A percentile compares a stretch with the other conserved stretches of the same genome.
Evolutionary conservation across 2,888 invertebrate species (phyloP).

Genomic region (Hirtodrosophila confusa): DNA sequence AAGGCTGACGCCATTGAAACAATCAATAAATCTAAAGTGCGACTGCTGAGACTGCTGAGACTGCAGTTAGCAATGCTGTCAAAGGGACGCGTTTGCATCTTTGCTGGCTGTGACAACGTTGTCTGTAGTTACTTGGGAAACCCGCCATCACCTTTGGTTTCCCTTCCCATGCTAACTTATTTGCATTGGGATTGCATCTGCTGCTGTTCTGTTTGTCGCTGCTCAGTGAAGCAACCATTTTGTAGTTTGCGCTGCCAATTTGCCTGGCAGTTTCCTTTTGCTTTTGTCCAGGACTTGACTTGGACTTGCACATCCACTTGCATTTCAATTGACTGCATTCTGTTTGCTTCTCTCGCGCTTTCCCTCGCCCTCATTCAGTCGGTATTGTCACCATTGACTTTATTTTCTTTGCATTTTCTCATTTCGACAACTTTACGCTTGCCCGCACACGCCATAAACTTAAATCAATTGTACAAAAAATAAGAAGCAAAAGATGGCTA

Average conservation of each 20-base stretch:
- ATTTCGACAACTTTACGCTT: slow-evolving; percentile 60
- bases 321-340: slow-evolving; percentile 70
- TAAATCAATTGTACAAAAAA: slow-evolving; percentile 48
- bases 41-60: slow-evolving; percentile 47
- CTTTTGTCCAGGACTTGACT: slow-evolving; percentile 48
- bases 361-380: slow-evolving; percentile 18
- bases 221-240: slow-evolving; percentile 68
- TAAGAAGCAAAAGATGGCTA: slow-evolving; percentile 14
- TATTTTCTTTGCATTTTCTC: slow-evolving; percentile 45
- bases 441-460: slow-evolving; percentile 53
- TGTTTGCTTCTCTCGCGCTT: slow-evolving; percentile 21
- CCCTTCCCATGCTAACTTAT: slow-evolving; percentile 27
- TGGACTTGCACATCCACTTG: slow-evolving; percentile 47
- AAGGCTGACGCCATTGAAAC: slow-evolving; percentile 54
- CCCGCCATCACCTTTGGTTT: neutral
- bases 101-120: slow-evolving; percentile 49
- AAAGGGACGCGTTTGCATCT: slow-evolving; percentile 37
- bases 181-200: slow-evolving; percentile 37
- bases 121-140: slow-evolving; percentile 23
- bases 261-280: slow-evolving; percentile 59
- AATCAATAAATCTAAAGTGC: slow-evolving; percentile 77
- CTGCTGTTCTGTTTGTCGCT: slow-evolving; percentile 57
- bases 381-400: slow-evolving; percentile 43
- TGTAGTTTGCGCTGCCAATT: slow-evolving; percentile 74
- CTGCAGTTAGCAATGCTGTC: slow-evolving; percentile 24